Base-by-base conservation (phyloP, 2,113 vertebrate species). In the Bubo bubo region DNA sequence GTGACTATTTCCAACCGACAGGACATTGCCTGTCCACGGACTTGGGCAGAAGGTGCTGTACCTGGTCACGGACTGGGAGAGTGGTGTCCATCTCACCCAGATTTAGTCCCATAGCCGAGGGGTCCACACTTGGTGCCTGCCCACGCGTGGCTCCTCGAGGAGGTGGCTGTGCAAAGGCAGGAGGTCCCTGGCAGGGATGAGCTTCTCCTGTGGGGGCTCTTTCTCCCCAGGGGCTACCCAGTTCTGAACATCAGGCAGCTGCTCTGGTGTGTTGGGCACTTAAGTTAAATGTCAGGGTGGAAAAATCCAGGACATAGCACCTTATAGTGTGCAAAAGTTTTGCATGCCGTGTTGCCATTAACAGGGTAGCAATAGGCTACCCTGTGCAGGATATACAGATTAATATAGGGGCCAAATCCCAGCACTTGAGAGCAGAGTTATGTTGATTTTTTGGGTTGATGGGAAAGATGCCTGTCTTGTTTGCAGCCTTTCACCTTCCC, bases 11-110 rank as follows among this genome's bases (percentile, higher is more conserved):
- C 66, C 60, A 63, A 4, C 6, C 24, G 41, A 26, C 4, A 19
- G 32, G 52, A 47, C 0, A 0, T 47, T 41, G 24, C 34, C 8
- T 26, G 55, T 35, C 50, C 37, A 9, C 0, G 0, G 34, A 8
- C 23, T 52, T 12, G 9, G 30, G 37, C 49, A 68, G 55, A 52
- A 79, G 34, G 24, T 64, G 28, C 60, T 58, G 67, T n/a, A 52
- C 8, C 21, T n/a, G 49, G 53, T 52, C 35, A 45, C 2, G 4
- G 20, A 20, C 23, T 32, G 23, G 70, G 34, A 72, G 6, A 41
- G 15, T 8, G 4, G 15, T 56, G 32, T 32, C 35, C 47, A 18
- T 79, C 79, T 62, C 77, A 45, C 35, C 17, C 39, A 67, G 21
- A 35, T 74, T 74, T 39, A 84, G 35, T 56, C 47, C 53, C 1